Base-by-base conservation (phyloP, 2,888 invertebrate species). In the Phorcus lineatus region DNA sequence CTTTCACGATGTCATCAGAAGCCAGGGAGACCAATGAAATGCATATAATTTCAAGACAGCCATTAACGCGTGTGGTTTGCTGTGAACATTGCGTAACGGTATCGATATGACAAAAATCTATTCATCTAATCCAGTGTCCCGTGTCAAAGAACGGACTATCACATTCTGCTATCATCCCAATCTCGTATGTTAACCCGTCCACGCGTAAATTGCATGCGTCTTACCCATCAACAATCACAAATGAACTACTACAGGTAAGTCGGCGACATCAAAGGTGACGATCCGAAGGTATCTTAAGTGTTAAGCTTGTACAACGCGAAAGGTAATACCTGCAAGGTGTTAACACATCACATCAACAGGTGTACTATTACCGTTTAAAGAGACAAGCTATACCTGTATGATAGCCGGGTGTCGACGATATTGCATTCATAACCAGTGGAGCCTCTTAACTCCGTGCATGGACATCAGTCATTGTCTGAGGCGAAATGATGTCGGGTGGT, bases 181-280 rank as follows among this genome's bases (percentile, higher is more conserved):
- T 47, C 47, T 47, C 47, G 47, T 47, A 47, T 62, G 62, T 70
- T 36, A 70, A 36, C 17, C 40, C n/a, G 19, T 19, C 28, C 28
- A 70, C 36, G 70, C 19, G 70, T 19, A 70, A 36, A 19, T 36
- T 17, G 40, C 70, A 70, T 70, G 70, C 70, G 36, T 36, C 31
- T n/a, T 19, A n/a, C 17, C 31, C 70, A 70, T 70, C 19, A 36
- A 31, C 36, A 11, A 70, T 36, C 19, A 40, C 36, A 31, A 19
- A 36, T 70, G 19, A 40, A 11, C 11, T 0, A 36, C n/a, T 36
- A 19, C 70, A 19, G 28, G 70, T 36, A 36, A 19, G 31, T 70
- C 70, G 70, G 40, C 31, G 36, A 70, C 70, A 70, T 70, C 70
- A 70, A 36, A 70, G 70, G 70, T 70, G 70, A 70, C 36, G 70